A percentile compares a stretch with the other conserved stretches of the same genome.
Evolutionary conservation across 2,888 invertebrate species (phyloP).

Genomic region (Pyrrhosoma nymphula): DNA sequence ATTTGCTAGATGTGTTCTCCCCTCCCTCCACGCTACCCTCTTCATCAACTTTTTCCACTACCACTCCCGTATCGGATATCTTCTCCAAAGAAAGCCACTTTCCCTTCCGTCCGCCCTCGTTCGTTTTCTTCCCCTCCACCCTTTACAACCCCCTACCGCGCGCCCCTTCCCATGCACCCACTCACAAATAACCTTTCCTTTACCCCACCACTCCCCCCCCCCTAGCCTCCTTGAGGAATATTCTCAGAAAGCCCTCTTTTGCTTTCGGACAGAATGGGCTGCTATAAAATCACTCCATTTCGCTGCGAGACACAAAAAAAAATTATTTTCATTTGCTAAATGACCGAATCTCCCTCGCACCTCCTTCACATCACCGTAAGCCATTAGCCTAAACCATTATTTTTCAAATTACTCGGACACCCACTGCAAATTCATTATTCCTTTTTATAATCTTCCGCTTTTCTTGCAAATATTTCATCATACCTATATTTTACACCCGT

Average conservation of each 20-base stretch:
- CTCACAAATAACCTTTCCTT: background rate
- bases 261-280: background rate
- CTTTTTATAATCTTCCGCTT: background rate
- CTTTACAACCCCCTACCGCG: too few relatives aligned
- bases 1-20: too few relatives aligned
- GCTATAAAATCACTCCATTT: background rate
- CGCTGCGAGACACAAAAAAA: background rate
- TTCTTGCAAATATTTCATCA: too few relatives aligned
- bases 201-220: background rate
- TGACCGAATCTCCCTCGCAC: background rate
- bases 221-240: background rate
- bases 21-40: too few relatives aligned
- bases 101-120: too few relatives aligned
- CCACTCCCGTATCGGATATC: too few relatives aligned
- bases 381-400: background rate
- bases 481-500: too few relatives aligned
- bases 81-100: too few relatives aligned
- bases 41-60: too few relatives aligned
- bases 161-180: background rate
- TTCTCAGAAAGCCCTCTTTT: background rate
- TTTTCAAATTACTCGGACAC: background rate
- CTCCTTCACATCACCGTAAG: background rate
- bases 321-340: background rate
- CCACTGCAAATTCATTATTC: background rate
- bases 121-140: too few relatives aligned